Evolutionary conservation across 1,140 invertebrate species (phyloP).

Genomic region (Stenopsyche tienmushanensis): DNA sequence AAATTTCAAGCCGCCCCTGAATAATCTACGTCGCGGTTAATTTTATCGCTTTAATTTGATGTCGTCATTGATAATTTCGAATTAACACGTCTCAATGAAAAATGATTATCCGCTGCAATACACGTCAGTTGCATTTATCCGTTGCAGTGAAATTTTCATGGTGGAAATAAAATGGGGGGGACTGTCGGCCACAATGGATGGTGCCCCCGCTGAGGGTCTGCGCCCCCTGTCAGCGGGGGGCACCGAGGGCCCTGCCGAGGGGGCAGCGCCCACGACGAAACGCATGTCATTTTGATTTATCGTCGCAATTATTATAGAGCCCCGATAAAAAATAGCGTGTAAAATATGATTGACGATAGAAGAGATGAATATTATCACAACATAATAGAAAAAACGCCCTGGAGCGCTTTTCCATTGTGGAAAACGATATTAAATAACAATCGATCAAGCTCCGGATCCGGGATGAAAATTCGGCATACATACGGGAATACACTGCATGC

Average conservation of each 20-base stretch:
- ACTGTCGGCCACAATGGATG: neutral
- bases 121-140: conserved; percentile 27
- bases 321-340: conserved; percentile 42
- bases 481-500: too few relatives aligned
- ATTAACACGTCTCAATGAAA: too few relatives aligned
- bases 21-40: too few relatives aligned
- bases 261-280: conserved; percentile 44
- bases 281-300: conserved; percentile 58
- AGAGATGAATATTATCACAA: conserved; percentile 36
- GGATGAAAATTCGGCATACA: neutral
- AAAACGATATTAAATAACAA: neutral
- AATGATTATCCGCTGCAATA: too few relatives aligned
- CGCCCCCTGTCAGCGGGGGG: conserved; percentile 25
- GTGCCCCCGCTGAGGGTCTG: neutral
- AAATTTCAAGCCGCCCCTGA: too few relatives aligned
- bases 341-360: conserved; percentile 42
- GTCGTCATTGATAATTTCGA: too few relatives aligned
- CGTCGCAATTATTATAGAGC: conserved; percentile 50
- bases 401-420: neutral
- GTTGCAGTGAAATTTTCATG: neutral
- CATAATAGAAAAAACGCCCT: conserved; percentile 36
- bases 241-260: conserved; percentile 14
- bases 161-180: too few relatives aligned
- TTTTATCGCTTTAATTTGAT: too few relatives aligned
- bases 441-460: conserved; percentile 5